These are phyloP conservation scores for Pachyuromys duprasi DNA, from an alignment of 2,797 vertebrate genomes.

Conservation along the genomic window DNA sequence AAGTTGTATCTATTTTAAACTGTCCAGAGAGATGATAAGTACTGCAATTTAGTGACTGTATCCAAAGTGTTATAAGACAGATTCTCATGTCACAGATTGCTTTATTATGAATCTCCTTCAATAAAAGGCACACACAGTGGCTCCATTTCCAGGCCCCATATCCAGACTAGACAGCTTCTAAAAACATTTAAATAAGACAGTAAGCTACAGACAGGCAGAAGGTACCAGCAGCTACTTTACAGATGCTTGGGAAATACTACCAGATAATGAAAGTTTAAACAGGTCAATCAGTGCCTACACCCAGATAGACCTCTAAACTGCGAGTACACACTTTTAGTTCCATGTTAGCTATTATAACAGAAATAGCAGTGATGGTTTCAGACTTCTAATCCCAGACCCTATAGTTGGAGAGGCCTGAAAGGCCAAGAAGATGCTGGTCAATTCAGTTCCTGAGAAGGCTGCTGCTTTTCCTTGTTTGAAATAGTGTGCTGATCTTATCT, in stretches of 20 bases:
- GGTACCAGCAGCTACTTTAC: background rate
- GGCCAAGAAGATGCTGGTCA: background rate
- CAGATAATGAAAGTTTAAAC: background rate
- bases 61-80: background rate
- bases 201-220: background rate
- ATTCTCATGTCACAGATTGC: background rate
- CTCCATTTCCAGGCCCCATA: background rate
- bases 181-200: background rate
- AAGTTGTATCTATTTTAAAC: background rate
- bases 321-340: no score
- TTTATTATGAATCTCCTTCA: background rate
- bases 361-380: background rate
- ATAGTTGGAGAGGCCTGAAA: background rate
- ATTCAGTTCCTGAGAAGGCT: background rate
- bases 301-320: background rate
- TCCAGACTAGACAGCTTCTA: background rate
- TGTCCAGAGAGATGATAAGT: background rate
- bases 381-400: background rate
- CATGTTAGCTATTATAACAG: background rate
- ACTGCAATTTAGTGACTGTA: background rate
- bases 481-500: no score
- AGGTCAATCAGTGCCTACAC: background rate
- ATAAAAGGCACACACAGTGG: background rate
- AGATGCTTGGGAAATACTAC: background rate
- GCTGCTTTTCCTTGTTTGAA: background rate